Evolutionary conservation across 2,113 vertebrate genomes (phyloP), one percentile per base, ranked within the genome.

Genomic region (Synchiropus splendidus): DNA sequence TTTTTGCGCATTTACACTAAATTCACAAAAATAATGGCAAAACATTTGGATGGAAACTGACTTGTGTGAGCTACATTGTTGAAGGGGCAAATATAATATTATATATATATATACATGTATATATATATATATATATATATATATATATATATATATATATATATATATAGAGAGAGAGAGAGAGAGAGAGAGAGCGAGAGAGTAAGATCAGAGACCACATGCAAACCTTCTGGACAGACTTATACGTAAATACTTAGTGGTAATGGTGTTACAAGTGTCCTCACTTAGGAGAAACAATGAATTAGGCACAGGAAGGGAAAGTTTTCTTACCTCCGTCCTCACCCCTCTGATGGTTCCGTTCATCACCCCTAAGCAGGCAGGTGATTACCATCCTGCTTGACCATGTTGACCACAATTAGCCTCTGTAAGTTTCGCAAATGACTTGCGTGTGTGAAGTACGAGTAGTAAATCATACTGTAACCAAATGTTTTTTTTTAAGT

Each of bases 271-370:
- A 43, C 59, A 61, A 52, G 27, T 48, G 42, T 45, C 46, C 46
- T 46, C 18, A 67, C 67, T 62, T 50, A n/a, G 0, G 42, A 38
- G 56, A 72, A 36, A 47, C 33, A 59, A 66, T 68, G 66, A 73
- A 68, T 76, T 75, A 58, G 18, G 18, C 36, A 42, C 34, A 51
- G 48, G 54, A 72, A 72, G 49, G 31, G 13, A 68, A 70, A 0
- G 18, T 52, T 36, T 37, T 34, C 21, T 39, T 55, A 12, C 48
- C 55, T 38, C 39, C 18, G 40, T 30, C 35, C 54, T 66, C 44
- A 37, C 43, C 39, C 46, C 27, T 55, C 36, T 60, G 54, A 58
- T 66, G 9, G 38, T 46, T 67, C 18, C 46, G 71, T 75, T 74
- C 50, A 75, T 77, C 56, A 67, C 55, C 31, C 60, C 51, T 54